Evolutionary conservation across 2,888 invertebrate genomes (phyloP).

Genomic region (Aleiodes leptofemur): DNA sequence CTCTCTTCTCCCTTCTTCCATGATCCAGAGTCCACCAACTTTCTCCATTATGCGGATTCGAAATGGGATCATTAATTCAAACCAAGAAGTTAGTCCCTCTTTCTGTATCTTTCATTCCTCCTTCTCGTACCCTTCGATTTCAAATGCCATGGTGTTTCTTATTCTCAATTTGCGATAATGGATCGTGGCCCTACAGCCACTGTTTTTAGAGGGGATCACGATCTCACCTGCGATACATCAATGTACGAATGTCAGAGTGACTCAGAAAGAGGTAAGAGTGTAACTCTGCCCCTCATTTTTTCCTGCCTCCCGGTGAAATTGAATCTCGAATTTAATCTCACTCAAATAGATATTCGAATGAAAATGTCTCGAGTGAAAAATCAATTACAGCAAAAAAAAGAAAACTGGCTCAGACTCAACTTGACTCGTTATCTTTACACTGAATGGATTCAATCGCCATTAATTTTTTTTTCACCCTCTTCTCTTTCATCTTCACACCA

Average conservation of each 20-base stretch:
- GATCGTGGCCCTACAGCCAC: conserved; percentile 37
- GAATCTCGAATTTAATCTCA: conserved; percentile 41
- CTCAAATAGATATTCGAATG: conserved; percentile 20
- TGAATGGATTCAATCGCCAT: conserved; percentile 24
- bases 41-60: conserved; percentile 57
- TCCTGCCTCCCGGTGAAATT: conserved; percentile 47
- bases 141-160: conserved; percentile 51
- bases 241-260: conserved; percentile 48
- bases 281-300: conserved; percentile 43
- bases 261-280: conserved; percentile 42
- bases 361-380: conserved; percentile 41
- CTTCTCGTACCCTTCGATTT: conserved; percentile 22
- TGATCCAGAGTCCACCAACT: conserved; percentile 47
- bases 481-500: conserved; percentile 25
- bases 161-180: conserved; percentile 57
- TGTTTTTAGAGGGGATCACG: conserved; percentile 46
- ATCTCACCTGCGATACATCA: conserved; percentile 58
- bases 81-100: conserved; percentile 31
- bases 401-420: background rate
- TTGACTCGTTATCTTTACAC: conserved; percentile 30
- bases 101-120: conserved; percentile 16
- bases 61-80: conserved; percentile 57
- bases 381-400: conserved; percentile 28
- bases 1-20: conserved; percentile 36
- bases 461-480: conserved; percentile 21